These are phyloP conservation scores for Schizopygopsis malacanthus DNA, from an alignment of 2,797 vertebrate genomes.

Conservation along the genomic window DNA sequence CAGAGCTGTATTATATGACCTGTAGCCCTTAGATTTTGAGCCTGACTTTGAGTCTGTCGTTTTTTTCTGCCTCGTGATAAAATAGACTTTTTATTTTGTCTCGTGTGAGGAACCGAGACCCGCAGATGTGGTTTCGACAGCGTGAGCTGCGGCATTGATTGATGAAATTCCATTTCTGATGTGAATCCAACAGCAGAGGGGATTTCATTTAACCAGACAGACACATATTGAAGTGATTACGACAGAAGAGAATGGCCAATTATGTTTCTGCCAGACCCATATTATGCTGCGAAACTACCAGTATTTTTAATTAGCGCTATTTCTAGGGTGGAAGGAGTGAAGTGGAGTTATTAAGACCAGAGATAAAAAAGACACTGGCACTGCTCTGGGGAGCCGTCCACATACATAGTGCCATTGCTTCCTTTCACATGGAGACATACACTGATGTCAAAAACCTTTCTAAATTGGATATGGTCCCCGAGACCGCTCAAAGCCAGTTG, in stretches of 20 bases:
- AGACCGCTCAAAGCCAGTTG: slow-evolving; percentile 41
- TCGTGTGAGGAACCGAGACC: not conserved
- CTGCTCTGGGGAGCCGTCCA: not conserved
- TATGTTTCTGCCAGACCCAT: slow-evolving; percentile 50
- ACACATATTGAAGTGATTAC: slow-evolving; percentile 68
- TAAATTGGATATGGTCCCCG: slow-evolving; percentile 25
- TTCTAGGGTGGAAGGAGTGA: slow-evolving; percentile 20
- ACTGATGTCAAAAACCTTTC: slow-evolving; percentile 35
- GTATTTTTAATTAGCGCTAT: slow-evolving; percentile 65
- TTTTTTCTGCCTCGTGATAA: slow-evolving; percentile 9
- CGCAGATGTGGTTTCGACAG: not conserved
- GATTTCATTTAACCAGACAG: slow-evolving; percentile 63
- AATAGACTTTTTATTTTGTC: slow-evolving; percentile 30
- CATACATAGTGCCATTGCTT: not conserved
- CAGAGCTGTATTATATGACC: slow-evolving; percentile 26
- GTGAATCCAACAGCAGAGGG: slow-evolving; percentile 54
- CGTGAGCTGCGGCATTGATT: slow-evolving; percentile 62
- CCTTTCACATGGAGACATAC: slow-evolving; percentile 4
- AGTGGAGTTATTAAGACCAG: slow-evolving; percentile 59
- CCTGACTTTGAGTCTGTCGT: not conserved
- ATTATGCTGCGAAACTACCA: slow-evolving; percentile 56
- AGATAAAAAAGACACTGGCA: slow-evolving; percentile 14
- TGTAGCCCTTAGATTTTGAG: not conserved
- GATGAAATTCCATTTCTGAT: slow-evolving; percentile 55
- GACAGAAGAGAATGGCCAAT: slow-evolving; percentile 60